Evolutionary conservation across 2,797 vertebrate species (phyloP).

Genomic region (Darevskia nairensis): DNA sequence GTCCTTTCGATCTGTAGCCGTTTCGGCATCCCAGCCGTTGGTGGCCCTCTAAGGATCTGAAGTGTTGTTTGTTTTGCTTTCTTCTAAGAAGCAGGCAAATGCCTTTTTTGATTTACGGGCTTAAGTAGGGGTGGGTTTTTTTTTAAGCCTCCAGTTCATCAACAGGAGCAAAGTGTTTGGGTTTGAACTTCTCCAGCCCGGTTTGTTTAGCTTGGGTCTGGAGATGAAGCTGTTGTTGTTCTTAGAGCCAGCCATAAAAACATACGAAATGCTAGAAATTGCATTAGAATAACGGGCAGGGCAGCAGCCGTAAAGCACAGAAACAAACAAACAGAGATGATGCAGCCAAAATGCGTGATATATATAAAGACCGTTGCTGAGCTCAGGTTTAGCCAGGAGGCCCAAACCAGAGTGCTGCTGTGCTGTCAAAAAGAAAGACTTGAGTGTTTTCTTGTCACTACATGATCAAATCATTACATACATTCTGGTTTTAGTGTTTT

Average conservation of each 20-base stretch:
- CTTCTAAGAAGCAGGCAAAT: not conserved
- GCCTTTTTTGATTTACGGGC: slow-evolving; percentile 12
- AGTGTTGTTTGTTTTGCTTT: not conserved
- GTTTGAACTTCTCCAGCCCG: slow-evolving; percentile 42
- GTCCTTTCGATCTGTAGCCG: not conserved
- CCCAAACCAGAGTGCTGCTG: not conserved
- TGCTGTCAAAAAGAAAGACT: not conserved
- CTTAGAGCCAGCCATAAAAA: slow-evolving; percentile 71
- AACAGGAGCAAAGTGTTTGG: slow-evolving; percentile 55
- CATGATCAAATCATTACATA: too few relatives aligned
- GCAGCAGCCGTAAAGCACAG: slow-evolving; percentile 24
- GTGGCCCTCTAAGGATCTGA: not conserved
- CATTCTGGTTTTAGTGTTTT: not conserved
- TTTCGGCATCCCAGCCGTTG: not conserved
- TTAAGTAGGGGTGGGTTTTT: slow-evolving; percentile 4
- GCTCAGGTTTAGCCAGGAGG: not conserved
- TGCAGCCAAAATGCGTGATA: not conserved
- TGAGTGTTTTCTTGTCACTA: not conserved
- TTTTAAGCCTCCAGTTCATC: slow-evolving; percentile 50
- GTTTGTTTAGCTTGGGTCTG: slow-evolving; percentile 69
- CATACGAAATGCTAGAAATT: slow-evolving; percentile 52
- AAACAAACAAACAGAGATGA: not conserved
- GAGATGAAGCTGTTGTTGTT: slow-evolving; percentile 33
- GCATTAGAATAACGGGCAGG: slow-evolving; percentile 56
- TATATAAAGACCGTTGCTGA: not conserved